Base-by-base conservation (phyloP, 1,140 invertebrate species). In the Euschistus heros region DNA sequence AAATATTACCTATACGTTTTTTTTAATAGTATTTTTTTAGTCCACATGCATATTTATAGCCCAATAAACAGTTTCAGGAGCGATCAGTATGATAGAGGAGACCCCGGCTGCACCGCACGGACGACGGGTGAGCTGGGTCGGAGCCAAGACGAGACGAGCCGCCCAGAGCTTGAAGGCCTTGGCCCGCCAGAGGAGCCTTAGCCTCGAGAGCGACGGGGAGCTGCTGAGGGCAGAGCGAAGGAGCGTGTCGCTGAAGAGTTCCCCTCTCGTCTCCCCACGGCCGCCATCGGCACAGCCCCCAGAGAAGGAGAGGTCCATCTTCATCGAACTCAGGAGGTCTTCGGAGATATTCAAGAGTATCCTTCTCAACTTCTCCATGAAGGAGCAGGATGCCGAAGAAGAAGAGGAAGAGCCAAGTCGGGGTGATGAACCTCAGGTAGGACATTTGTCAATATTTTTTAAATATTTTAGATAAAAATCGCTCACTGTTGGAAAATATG, bases 321-420 rank as follows among this genome's bases (percentile, higher is more conserved):
- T 78, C 69, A 72, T 74, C 17, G 76, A 78, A 64, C 69, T 78
- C 50, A 66, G 76, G 8, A 69, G 76, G 37, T 76, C 75, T 57
- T 75, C 74, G 42, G 76, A 78, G 66, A 76, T 78, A 20, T 76
- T 77, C 66, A 72, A 76, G 37, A 75, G 74, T 54, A 78, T 78
- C 52, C 65, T 78, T 0, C 68, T 77, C 14, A 77, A 76, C 59
- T 70, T 78, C 54, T 75, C 75, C 18, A 73, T 72, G 57, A 70
- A 71, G 54, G 74, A 76, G 46, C 70, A 69, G 24, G 70, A 70
- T 18, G 33, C 42, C 14, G 68, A 63, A 27, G 62, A 62, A 24
- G 60, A 52, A 0, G 63, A 47, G 5, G 42, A 42, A 3, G 50
- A 60, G n/a, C 62, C 47, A 33, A 65, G 63, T 42, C 63, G 63